Conservation (phyloP, 2,888 invertebrate species). For the Cryptus viduatorius region DNA sequence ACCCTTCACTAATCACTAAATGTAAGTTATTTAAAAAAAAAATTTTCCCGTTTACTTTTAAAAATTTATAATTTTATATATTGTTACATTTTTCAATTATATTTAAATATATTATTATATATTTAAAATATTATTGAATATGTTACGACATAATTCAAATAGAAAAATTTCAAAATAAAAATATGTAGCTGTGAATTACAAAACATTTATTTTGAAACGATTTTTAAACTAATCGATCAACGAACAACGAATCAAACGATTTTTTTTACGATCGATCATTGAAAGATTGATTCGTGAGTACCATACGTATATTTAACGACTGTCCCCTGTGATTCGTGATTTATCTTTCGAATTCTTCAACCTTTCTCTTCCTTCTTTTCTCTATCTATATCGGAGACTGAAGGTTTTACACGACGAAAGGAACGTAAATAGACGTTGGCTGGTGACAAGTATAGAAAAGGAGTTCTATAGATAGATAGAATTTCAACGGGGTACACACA, state of each 20-base stretch:
- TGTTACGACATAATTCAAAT: background rate
- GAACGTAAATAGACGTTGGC: slow-evolving; percentile 5
- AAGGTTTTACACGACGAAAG: background rate
- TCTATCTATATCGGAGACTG: background rate
- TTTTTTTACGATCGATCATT: background rate
- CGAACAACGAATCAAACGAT: too few species aligned
- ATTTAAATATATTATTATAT: background rate
- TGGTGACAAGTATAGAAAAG: background rate
- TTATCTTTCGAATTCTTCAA: slow-evolving; percentile 1
- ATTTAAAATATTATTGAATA: background rate
- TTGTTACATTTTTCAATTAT: too few species aligned
- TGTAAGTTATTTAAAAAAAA: background rate
- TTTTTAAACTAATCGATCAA: too few species aligned
- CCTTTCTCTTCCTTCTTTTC: slow-evolving; percentile 11
- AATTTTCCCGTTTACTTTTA: background rate
- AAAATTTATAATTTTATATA: background rate
- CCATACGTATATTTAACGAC: background rate
- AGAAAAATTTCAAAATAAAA: background rate
- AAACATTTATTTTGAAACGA: too few species aligned
- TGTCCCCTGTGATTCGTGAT: background rate
- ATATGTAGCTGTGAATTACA: background rate
- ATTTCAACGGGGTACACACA: slow-evolving; percentile 4
- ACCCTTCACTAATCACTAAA: background rate
- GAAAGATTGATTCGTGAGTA: background rate
- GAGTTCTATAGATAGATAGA: background rate